Conservation (phyloP, 2,797 vertebrate genomes). For the Liparis tanakae region DNA sequence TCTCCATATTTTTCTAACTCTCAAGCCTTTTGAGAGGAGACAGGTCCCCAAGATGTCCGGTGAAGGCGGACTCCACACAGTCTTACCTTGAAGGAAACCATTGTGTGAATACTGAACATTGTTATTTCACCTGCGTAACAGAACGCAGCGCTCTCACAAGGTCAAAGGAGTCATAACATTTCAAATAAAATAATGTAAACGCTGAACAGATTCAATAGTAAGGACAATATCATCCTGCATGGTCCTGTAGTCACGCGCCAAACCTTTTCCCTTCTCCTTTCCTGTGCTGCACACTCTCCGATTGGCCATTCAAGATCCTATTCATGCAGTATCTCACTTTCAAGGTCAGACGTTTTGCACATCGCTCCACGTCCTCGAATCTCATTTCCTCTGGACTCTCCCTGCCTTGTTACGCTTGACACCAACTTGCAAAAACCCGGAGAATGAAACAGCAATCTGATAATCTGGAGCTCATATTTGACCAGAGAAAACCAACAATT, state of each 20-base stretch:
- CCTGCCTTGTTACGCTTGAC: neutral
- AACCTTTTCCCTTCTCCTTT: conserved; percentile 17
- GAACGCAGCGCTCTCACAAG: neutral
- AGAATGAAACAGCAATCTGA: neutral
- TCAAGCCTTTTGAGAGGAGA: conserved; percentile 26
- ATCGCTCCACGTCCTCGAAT: conserved; percentile 15
- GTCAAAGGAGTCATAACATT: conserved; percentile 7
- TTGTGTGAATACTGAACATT: too few species aligned
- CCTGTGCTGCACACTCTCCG: conserved; percentile 4
- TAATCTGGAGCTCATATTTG: conserved; percentile 4
- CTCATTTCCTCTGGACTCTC: conserved; percentile 12
- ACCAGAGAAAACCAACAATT: neutral
- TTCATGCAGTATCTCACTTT: conserved; percentile 15
- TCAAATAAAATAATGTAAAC: conserved; percentile 3
- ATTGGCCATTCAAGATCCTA: conserved; percentile 5
- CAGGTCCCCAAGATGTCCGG: conserved; percentile 15
- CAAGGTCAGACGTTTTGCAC: conserved; percentile 31
- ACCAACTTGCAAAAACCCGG: neutral
- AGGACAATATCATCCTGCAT: neutral
- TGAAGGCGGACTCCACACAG: conserved; percentile 5
- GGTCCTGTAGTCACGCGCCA: conserved; percentile 8
- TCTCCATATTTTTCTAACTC: conserved; percentile 12
- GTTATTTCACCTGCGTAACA: too few species aligned
- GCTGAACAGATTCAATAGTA: conserved; percentile 11
- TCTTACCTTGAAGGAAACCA: conserved; percentile 7